Conservation (phyloP, 2,113 vertebrate species). For the Catharus fuscescens region DNA sequence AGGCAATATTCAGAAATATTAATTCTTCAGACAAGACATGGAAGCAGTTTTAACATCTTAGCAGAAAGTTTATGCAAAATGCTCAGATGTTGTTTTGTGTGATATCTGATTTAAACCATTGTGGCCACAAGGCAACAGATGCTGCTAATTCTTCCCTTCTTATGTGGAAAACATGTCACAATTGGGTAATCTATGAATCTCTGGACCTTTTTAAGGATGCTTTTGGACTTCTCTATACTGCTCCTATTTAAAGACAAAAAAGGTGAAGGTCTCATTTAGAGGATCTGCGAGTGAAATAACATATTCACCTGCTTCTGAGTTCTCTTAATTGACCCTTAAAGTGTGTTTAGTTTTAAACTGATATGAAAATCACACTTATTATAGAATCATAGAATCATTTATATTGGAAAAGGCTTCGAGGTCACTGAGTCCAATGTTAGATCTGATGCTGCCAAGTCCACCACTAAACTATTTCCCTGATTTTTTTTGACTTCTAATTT, state of each 20-base stretch:
- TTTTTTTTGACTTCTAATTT: neutral
- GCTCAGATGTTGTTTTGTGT: neutral
- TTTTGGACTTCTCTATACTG: neutral
- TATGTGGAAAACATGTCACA: neutral
- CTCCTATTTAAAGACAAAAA: neutral
- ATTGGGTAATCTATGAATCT: too few relatives aligned
- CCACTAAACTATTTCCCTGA: neutral
- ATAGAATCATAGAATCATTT: neutral
- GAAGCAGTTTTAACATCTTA: neutral
- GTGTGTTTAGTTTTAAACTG: neutral
- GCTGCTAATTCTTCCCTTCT: neutral
- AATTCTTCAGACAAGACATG: neutral
- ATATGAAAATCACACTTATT: neutral
- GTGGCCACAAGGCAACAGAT: neutral
- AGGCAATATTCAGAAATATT: neutral
- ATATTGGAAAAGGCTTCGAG: neutral
- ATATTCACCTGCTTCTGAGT: neutral
- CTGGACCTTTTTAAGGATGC: neutral
- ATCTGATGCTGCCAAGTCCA: neutral
- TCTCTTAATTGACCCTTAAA: neutral
- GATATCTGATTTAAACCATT: neutral
- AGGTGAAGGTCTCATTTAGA: rapidly evolving
- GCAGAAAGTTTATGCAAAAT: neutral
- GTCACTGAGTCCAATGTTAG: neutral
- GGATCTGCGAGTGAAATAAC: neutral